A percentile compares a stretch with the other conserved stretches of the same genome.
Evolutionary conservation across 2,888 invertebrate genomes (phyloP).

Genomic region (Eucriotettix oculatus): DNA sequence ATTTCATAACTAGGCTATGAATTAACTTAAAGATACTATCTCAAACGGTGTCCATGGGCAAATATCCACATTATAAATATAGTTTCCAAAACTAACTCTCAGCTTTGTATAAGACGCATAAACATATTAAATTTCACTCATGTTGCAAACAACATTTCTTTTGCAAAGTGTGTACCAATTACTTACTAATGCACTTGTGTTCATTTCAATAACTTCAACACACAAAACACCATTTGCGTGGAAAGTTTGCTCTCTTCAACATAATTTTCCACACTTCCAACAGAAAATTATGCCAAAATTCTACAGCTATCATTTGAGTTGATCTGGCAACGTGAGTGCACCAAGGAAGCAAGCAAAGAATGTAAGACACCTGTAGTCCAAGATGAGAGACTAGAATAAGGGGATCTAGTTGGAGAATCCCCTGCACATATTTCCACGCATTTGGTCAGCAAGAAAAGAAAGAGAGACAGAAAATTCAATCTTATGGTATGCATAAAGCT

Average conservation of each 20-base stretch:
- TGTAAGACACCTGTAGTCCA: conserved; percentile 19
- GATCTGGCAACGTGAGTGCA: conserved; percentile 10
- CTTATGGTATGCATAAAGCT: too few species aligned
- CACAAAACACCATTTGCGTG: conserved; percentile 7
- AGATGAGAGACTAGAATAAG: conserved; percentile 18
- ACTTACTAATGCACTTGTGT: neutral
- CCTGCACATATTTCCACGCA: conserved; percentile 12
- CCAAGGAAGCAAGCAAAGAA: conserved; percentile 8
- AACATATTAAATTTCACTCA: too few species aligned
- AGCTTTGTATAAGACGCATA: too few species aligned
- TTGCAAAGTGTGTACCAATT: neutral
- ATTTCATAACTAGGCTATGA: too few species aligned
- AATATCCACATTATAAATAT: too few species aligned
- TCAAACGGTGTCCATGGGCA: too few species aligned
- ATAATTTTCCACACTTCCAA: neutral
- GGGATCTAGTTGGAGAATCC: conserved; percentile 17
- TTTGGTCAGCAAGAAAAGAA: conserved; percentile 14
- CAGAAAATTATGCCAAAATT: neutral
- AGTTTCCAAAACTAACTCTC: too few species aligned
- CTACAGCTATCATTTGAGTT: neutral
- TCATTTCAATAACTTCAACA: neutral
- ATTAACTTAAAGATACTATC: too few species aligned
- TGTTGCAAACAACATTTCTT: too few species aligned
- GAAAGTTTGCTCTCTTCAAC: conserved; percentile 2
- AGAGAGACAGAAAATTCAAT: conserved; percentile 2